Evolutionary conservation across 1,140 invertebrate species (phyloP), one percentile per base, ranked within the genome.

Genomic region (Pseudomyrmex pallidus): DNA sequence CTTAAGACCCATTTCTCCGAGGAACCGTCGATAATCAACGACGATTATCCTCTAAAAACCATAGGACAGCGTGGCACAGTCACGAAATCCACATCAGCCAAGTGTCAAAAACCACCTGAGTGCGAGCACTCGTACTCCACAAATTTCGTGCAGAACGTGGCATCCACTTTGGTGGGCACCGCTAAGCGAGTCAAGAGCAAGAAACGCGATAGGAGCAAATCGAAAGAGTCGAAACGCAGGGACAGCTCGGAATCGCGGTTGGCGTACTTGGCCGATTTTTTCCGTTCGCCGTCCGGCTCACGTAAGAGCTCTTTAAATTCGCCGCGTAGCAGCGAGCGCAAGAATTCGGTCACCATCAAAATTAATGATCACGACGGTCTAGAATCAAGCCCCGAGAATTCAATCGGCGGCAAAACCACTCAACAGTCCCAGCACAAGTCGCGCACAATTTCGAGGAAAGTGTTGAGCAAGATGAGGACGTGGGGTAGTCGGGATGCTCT

Each of bases 251-350:
- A 94, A 63, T 94, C 93, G 22, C 87, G 94, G 61, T 78, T 94
- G 12, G 91, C 89, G 2, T 91, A 92, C 5, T 73, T 94, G 2
- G 91, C 94, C 3, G 94, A 94, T 74, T 94, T 94, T 68, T 94
- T 94, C 66, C 92, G 93, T 56, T 94, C 94, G 50, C 94, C 94
- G 0, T 91, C 93, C n/a, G 92, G 93, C 25, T 94, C 93, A n/a
- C 89, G 94, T 1, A 94, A 94, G 70, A 90, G 93, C 61, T 94
- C 93, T 7, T 66, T 92, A 8, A 91, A 88, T 22, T 90, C 89
- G 10, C 85, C 90, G 0, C 88, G 90, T 12, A 91, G 89, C 74
- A 74, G 68, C 7, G 91, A 93, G 54, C 84, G 91, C 44, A 94
- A 92, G 67, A 92, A 90, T 62, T 91, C 87, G 10, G 88, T 92